Evolutionary conservation across 1,140 invertebrate species (phyloP), one percentile per base, ranked within the genome.

Genomic region (Harpegnathos saltator): DNA sequence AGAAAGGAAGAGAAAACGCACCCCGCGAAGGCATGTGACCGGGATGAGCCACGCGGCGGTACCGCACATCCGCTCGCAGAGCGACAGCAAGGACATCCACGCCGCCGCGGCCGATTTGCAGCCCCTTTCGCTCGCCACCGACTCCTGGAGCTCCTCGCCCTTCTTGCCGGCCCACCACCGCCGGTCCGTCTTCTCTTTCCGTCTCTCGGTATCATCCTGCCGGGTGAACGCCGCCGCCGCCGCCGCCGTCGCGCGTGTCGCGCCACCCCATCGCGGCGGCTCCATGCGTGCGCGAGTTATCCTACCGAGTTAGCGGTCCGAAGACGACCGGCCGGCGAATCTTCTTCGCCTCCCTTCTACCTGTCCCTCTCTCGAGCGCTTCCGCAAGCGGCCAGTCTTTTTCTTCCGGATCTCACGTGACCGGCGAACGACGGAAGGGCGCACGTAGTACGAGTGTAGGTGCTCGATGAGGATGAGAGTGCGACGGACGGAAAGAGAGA

Each of bases 21-120:
- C 91, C 92, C 89, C 90, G 92, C 86, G 85, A 19, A 93, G 91
- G 90, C 93, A 94, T 92, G 89, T 90, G 88, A 91, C 88, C 87
- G 91, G 88, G 80, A 91, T 73, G 84, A 92, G 89, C 91, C 92
- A 92, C 89, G 91, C 90, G 89, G 90, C 90, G 38, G 89, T 91
- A 89, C 90, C 88, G 80, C 87, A 89, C 85, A 91, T 92, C 88
- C 89, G 85, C 85, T 84, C 82, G 58, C 85, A 87, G 44, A 85
- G 56, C 33, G 83, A 88, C 78, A 85, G 75, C 56, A 86, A 59
- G 66, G 85, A 90, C 84, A 90, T 86, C 85, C 83, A 86, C 80
- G 85, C 86, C 73, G 85, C 85, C 61, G 86, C 68, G 85, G 71
- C 84, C 66, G 84, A 86, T 86, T 84, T 85, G 75, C 82, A 87